Evolutionary conservation across 2,797 vertebrate genomes (phyloP), one percentile per base, ranked within the genome.

Genomic region (Orestias chungarensis): DNA sequence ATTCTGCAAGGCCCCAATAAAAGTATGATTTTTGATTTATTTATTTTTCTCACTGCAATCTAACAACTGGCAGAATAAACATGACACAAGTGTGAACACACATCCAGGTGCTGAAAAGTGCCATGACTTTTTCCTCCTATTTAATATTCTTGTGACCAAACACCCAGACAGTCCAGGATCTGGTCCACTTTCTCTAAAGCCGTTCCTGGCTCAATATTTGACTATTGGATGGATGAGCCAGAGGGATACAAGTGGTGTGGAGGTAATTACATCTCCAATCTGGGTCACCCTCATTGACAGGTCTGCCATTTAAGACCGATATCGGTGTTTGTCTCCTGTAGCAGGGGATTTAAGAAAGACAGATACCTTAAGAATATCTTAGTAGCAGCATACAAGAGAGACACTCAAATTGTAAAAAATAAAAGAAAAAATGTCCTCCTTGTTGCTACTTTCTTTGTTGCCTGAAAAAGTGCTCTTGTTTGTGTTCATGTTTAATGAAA

Each of bases 231-330:
- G 67, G 40, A 69, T 52, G 72, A 76, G 66, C 64, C 72, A 71
- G 67, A 64, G 46, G 66, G 68, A 77, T 35, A 25, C 2, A 0
- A 74, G 68, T 74, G 72, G 82, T 83, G 76, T 61, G 57, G 54
- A 71, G 66, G 43, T 81, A 76, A 87, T 81, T 76, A 84, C 70
- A 65, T 83, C 71, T 87, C 70, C 52, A 86, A 83, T 72, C 76
- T 4, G 0, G 35, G 27, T 64, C 65, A 35, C 68, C 33, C 52
- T 82, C 71, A 64, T 66, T 76, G 82, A 84, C 73, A 74, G 77
- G 76, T 47, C n/a, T n/a, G 47, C 74, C 73, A 73, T 83, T 84
- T 35, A 73, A 77, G 73, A 77, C 80, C 82, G 79, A 78, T 64
- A 73, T 62, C 61, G 71, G 77, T 29, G 3, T 84, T 77, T 71